These are phyloP conservation scores for Metellina segmentata DNA, from an alignment of 2,888 invertebrate genomes.

Conservation along the genomic window DNA sequence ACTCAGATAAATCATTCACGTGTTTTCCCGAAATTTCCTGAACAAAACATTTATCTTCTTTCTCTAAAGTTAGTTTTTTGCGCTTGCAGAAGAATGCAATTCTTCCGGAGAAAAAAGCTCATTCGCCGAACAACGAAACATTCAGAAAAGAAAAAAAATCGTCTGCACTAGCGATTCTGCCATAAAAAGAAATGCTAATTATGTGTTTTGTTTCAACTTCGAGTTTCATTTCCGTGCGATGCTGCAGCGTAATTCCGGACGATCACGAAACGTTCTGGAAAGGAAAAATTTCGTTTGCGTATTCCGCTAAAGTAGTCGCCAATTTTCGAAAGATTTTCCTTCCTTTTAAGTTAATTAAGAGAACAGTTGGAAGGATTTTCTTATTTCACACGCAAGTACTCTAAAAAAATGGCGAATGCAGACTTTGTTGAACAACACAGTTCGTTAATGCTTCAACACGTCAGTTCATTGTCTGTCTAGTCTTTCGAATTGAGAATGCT, in stretches of 20 bases:
- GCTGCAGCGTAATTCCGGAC: conserved; percentile 4
- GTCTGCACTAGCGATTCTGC: conserved; percentile 15
- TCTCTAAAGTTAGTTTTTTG: background rate
- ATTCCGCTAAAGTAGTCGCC: background rate
- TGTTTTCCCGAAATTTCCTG: conserved; percentile 12
- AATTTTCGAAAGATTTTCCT: conserved; percentile 6
- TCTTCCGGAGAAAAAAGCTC: background rate
- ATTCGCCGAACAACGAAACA: conserved; percentile 6
- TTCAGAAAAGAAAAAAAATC: conserved; percentile 10
- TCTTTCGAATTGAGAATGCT: too few relatives aligned
- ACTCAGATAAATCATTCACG: conserved; percentile 40
- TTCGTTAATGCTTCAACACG: too few relatives aligned
- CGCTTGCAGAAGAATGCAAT: background rate
- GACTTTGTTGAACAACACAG: too few relatives aligned
- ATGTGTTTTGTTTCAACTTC: conserved; percentile 27
- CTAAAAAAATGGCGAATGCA: too few relatives aligned
- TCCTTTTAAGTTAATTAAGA: conserved; percentile 3
- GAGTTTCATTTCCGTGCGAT: conserved; percentile 42
- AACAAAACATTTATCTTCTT: conserved; percentile 28
- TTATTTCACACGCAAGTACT: too few relatives aligned
- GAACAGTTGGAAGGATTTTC: conserved; percentile 8
- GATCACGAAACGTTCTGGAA: background rate
- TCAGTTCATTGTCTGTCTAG: too few relatives aligned
- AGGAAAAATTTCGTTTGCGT: background rate
- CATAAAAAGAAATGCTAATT: conserved; percentile 58